Evolutionary conservation across 37 sponge, comb jelly and placozoan species (phyloP), one percentile per base, ranked within the genome.

Genomic region (Petrosia ficiformis): DNA sequence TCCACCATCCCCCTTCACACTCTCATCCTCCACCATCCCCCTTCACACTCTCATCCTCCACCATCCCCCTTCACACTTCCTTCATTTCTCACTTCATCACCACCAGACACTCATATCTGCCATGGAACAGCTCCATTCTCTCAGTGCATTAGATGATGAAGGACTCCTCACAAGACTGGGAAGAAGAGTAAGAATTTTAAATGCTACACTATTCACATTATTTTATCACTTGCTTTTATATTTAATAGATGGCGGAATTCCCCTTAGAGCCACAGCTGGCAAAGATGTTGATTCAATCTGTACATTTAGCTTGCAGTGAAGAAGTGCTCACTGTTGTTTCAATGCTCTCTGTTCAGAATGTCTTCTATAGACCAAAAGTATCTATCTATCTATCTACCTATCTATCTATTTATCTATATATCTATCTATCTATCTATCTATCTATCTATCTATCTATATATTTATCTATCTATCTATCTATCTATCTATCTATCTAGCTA

Each of bases 301-400:
- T 94, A 3, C 93, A 97, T 72, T 73, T 94, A 57, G 95, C 95
- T 42, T 97, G 99, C 66, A 87, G 89, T 87, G 99, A 97, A 57
- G 99, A 97, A 76, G 78, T 92, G 8, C 77, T 97, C 31, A 97
- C 99, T 21, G 86, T 97, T 42, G 95, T 95, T 11, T 94, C 99
- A 58, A 95, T 97, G 99, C 79, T 97, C 34, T 97, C 99, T 32
- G 90, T 97, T 10, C 95, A 95, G 73, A 97, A 97, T 71, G 93
- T 95, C 70, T 97, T 95, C 82, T 97, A 97, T 71, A 68, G 99
- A 48, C 99, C 99, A 10, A 97, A 97, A 72, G 91, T 90, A 39
- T 29, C 0, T 4, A 30, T 10, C 5, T 10, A 30, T 32, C 42
- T 1, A 43, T 28, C 44, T 16, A 24, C 57, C 25, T 11, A 3